phyloP scores from a whole-genome alignment of 92 coral and sea anemone species.

The Anthopleura xanthogrammica region DNA sequence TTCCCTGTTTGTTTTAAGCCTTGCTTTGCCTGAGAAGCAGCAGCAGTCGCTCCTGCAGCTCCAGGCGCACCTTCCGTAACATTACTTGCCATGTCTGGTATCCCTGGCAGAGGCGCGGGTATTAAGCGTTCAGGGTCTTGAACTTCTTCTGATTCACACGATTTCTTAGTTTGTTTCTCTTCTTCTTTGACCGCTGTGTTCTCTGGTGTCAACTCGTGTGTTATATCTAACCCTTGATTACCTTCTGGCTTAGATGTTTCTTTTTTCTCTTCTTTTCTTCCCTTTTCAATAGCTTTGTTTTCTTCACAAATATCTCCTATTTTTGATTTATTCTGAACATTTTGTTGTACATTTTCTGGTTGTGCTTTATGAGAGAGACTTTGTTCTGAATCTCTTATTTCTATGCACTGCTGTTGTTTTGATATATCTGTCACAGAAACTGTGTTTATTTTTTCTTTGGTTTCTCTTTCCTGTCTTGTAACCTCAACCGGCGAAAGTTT shows the following conservation, averaged over 20 bases:
- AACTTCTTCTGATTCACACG: not conserved
- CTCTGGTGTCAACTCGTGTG: slow-evolving; percentile 6
- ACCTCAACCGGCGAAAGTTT: not conserved
- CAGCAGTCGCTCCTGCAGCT: slow-evolving; percentile 32
- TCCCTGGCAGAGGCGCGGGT: slow-evolving; percentile 8
- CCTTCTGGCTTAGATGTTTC: slow-evolving; percentile 9
- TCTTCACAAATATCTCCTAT: not conserved
- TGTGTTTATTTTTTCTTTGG: slow-evolving; percentile 11
- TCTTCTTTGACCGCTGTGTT: not conserved
- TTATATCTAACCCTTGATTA: not conserved
- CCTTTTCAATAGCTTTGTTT: not conserved
- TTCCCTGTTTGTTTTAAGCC: slow-evolving; percentile 58
- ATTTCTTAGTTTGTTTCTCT: not conserved
- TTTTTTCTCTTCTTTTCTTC: not conserved
- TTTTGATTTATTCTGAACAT: not conserved
- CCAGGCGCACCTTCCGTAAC: slow-evolving; percentile 49
- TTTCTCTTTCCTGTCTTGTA: not conserved
- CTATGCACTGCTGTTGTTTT: not conserved
- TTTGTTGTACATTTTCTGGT: not conserved
- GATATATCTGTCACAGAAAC: slow-evolving; percentile 11
- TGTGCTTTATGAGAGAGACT: not conserved
- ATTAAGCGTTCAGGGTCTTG: slow-evolving; percentile 19
- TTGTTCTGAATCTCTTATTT: not conserved
- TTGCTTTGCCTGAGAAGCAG: slow-evolving; percentile 44
- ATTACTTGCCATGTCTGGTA: slow-evolving; percentile 56